Percentiles rank a stretch among this genome's conserved stretches.
Evolutionary conservation across 2,888 invertebrate species (phyloP).

Genomic region (Drosophila ezoana): DNA sequence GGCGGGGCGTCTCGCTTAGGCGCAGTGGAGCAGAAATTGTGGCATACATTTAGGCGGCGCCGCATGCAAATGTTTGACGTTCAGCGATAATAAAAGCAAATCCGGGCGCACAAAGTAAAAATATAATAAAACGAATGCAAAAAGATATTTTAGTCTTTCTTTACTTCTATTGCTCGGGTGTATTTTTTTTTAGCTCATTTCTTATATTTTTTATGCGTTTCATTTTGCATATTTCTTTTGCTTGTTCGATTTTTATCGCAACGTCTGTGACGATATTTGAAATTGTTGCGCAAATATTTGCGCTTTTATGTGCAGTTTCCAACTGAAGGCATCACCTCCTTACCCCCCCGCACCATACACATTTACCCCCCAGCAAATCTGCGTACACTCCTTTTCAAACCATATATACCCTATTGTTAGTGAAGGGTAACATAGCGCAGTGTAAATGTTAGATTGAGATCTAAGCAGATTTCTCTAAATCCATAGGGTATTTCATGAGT

Average conservation of each 20-base stretch:
- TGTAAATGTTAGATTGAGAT: neutral
- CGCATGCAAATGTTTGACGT: slow-evolving; percentile 78
- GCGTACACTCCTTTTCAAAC: slow-evolving; percentile 5
- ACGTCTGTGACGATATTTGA: slow-evolving; percentile 63
- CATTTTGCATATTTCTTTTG: slow-evolving; percentile 74
- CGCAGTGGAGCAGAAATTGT: slow-evolving; percentile 58
- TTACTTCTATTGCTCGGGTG: slow-evolving; percentile 17
- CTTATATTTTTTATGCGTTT: slow-evolving; percentile 51
- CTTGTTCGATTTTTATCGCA: slow-evolving; percentile 76
- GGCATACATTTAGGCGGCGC: slow-evolving; percentile 77
- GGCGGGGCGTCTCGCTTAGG: slow-evolving; percentile 11
- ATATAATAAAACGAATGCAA: neutral
- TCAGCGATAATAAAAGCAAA: slow-evolving; percentile 74
- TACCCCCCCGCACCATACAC: neutral
- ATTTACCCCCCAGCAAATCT: neutral
- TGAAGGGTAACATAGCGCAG: neutral
- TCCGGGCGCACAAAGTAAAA: slow-evolving; percentile 44
- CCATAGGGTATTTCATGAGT: too few relatives aligned
- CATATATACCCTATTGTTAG: slow-evolving; percentile 2
- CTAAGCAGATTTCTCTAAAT: too few relatives aligned
- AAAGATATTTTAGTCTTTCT: slow-evolving; percentile 39
- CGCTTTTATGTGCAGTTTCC: slow-evolving; percentile 75
- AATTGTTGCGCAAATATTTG: slow-evolving; percentile 79
- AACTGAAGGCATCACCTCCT: slow-evolving; percentile 17
- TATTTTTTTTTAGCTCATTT: slow-evolving; percentile 27